A percentile compares a stretch with the other conserved stretches of the same genome.
These are phyloP conservation scores for Hymenopus coronatus DNA, from an alignment of 2,888 invertebrate genomes.

Conservation along the genomic window DNA sequence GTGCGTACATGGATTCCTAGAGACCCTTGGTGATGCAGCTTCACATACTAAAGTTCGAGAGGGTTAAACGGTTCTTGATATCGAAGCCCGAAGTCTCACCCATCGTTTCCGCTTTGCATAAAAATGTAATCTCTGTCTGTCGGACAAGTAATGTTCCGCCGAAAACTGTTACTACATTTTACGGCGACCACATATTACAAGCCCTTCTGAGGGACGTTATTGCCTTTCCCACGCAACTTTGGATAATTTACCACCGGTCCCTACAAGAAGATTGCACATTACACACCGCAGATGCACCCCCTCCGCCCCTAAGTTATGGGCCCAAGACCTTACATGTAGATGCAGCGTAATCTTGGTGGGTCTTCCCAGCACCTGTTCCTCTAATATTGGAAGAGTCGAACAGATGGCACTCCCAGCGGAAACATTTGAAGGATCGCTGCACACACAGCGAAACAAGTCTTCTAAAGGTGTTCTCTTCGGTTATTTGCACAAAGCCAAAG, in stretches of 20 bases:
- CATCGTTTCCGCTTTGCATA: not conserved
- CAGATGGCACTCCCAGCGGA: not conserved
- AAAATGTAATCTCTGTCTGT: not conserved
- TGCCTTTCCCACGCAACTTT: not conserved
- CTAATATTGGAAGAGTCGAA: not conserved
- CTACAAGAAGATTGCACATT: not conserved
- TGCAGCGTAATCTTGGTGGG: not conserved
- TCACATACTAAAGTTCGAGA: too few relatives aligned
- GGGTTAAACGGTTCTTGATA: not conserved
- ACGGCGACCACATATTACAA: not conserved
- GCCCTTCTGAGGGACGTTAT: not conserved
- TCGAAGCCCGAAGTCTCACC: not conserved
- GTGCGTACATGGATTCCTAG: too few relatives aligned
- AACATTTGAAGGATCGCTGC: not conserved
- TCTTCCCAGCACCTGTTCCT: not conserved
- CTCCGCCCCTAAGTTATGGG: not conserved
- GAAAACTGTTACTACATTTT: not conserved
- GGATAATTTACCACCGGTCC: not conserved
- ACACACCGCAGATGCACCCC: not conserved
- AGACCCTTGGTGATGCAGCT: too few relatives aligned
- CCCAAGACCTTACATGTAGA: not conserved
- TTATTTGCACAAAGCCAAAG: not conserved
- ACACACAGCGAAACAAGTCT: not conserved
- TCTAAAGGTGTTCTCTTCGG: not conserved
- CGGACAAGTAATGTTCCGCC: not conserved